Evolutionary conservation across 2,888 invertebrate species (phyloP), one percentile per base, ranked within the genome.

Genomic region (Tigriopus californicus): DNA sequence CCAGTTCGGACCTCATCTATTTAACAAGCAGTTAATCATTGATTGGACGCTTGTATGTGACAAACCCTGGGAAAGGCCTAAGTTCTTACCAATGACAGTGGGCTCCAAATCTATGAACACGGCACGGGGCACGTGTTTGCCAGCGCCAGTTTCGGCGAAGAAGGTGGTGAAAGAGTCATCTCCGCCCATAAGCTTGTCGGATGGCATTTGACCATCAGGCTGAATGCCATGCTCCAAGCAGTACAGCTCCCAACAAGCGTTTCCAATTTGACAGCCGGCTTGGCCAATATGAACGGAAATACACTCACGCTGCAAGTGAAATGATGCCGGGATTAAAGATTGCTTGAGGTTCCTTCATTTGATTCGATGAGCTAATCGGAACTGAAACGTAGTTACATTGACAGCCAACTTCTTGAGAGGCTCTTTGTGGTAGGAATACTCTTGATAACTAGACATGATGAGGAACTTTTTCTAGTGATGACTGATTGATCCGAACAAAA

Each of bases 121-220:
- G 1, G 83, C 81, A 8, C 92, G 78, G 56, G 92, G 92, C 13
- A 94, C 92, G 70, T 94, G 92, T 70, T 94, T 94, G 68, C 92
- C 94, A 51, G 89, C 85, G 60, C 89, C 89, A 61, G 92, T 94
- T 75, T 94, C 92, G 67, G 83, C 83, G 79, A 86, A 87, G 79
- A 87, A 87, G 60, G 86, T 92, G 76, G 90, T 91, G 78, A 89
- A 94, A 61, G 87, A 87, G 75, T 66, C 84, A 75, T 92, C 92
- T 64, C 85, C 85, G 56, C 88, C 88, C 64, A 87, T 80, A 69
- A 85, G 84, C 75, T 88, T 89, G 72, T 88, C 87, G 1, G 82
- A 82, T n/a, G 87, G 87, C 88, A 89, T 89, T 75, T 80, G 80
- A 58, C 58, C 58, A 58, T 58, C 40, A 46, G 56, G 54, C 68